Base-by-base conservation (phyloP, 30 jellyfish, hydroid and myxozoan species). In the Turritopsis rubra region DNA sequence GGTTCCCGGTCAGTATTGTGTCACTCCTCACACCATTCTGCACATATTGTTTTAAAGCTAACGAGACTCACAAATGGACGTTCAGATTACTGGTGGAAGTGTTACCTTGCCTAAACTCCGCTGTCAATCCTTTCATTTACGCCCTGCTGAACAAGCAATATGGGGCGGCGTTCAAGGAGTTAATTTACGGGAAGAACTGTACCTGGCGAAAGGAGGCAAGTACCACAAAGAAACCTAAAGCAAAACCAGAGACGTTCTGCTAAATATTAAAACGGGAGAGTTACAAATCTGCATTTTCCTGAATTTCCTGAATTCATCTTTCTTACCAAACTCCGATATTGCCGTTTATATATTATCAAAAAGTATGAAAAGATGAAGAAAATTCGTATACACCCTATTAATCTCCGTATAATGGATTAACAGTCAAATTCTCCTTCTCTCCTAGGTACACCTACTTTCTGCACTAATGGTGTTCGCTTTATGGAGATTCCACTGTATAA, bases 1-100 rank as follows among this genome's bases (percentile, higher is more conserved):
- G 96, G 97, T 24, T 87, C 25, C 97, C 97, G 20, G 96, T 87
- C 68, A 70, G 96, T 65, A 75, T 91, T 20, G 83, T 91, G 28
- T 85, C 96, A 7, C 88, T 87, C 9, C 21, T 65, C 60, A 83
- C 68, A 22, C 84, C 85, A 13, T 83, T 94, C 89, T 84, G 92
- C 70, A 86, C 84, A 24, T 65, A 72, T 24, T 81, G 95, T 52
- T 79, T 85, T 31, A 41, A 41, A 41, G 60, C 60, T 5, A 20
- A 24, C 53, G 52, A 77, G 52, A 81, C 54, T 27, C 28, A 68
- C 77, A 81, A 81, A 70, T 86, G 97, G 97, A 89, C 83, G n/a
- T 52, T 28, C 16, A 78, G 82, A n/a, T 83, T 86, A 13, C 85
- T 91, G 41, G 95, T 87, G 28, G 93, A 91, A 66, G 74, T 87